phyloP scores from a whole-genome alignment of 2,113 vertebrate genomes.

The Melanostigma gelatinosum region DNA sequence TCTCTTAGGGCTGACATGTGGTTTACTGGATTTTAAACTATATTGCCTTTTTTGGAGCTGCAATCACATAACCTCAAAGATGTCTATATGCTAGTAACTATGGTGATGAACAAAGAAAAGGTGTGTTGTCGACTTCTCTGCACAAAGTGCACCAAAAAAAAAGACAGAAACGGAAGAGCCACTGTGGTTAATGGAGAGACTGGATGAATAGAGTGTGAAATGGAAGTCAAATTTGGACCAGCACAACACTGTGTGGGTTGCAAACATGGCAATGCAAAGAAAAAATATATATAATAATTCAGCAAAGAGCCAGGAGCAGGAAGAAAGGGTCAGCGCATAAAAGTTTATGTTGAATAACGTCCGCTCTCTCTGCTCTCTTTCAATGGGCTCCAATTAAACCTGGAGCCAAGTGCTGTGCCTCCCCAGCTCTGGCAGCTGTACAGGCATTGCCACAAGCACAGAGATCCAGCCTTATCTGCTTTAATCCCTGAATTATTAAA shows the following conservation, averaged over 20 bases:
- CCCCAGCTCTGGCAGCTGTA: conserved; percentile 33
- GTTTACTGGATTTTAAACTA: neutral
- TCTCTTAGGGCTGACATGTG: conserved; percentile 10
- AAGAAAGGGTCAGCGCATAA: conserved; percentile 36
- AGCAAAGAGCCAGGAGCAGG: neutral
- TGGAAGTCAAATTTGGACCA: neutral
- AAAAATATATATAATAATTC: neutral
- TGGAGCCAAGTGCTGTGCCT: conserved; percentile 25
- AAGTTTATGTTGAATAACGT: conserved; percentile 58
- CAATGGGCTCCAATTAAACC: conserved; percentile 68
- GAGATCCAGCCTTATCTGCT: conserved; percentile 61
- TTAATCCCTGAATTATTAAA: conserved; percentile 68
- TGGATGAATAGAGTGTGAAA: neutral
- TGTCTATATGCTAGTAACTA: conserved; percentile 39
- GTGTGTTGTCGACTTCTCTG: neutral
- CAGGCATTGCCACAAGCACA: conserved; percentile 43
- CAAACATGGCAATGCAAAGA: neutral
- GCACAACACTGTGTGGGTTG: neutral
- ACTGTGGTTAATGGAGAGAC: neutral
- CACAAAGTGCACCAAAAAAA: neutral
- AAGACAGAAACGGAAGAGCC: neutral
- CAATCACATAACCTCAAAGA: neutral
- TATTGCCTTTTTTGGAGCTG: neutral
- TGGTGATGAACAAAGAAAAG: conserved; percentile 40
- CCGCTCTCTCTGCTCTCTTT: conserved; percentile 39